Evolutionary conservation across 53 echinoderm and acorn worm species (phyloP).

Genomic region (Patiria pectinifera): DNA sequence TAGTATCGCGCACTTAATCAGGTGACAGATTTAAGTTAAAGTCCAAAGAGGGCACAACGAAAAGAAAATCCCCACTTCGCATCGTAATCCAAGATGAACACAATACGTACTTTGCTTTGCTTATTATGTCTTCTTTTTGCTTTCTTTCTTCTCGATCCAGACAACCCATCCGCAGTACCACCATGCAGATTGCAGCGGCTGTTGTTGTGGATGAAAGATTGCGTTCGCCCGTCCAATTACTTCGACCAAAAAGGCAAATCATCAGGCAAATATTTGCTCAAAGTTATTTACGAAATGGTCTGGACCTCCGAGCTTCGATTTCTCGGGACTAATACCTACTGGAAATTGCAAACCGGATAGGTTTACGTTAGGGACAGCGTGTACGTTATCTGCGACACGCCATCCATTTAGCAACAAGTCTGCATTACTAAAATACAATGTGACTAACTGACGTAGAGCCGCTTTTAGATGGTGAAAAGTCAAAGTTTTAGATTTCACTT

Average conservation of each 20-base stretch:
- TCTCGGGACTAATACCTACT: neutral
- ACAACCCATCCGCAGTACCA: neutral
- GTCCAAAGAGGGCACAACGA: no score
- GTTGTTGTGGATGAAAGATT: neutral
- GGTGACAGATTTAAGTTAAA: no score
- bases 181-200: neutral
- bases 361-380: neutral
- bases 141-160: neutral
- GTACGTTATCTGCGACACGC: neutral
- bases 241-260: neutral
- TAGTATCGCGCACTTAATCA: no score
- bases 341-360: neutral
- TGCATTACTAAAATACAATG: neutral
- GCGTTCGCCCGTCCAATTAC: neutral
- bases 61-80: no score
- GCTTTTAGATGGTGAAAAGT: no score
- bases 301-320: neutral
- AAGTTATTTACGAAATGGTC: neutral
- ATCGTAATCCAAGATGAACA: no score
- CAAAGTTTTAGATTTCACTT: no score
- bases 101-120: no score
- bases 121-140: neutral
- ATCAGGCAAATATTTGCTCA: neutral
- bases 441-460: neutral
- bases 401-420: neutral